These are phyloP conservation scores for Pantherophis guttatus DNA, from an alignment of 2,113 vertebrate genomes.

Conservation along the genomic window DNA sequence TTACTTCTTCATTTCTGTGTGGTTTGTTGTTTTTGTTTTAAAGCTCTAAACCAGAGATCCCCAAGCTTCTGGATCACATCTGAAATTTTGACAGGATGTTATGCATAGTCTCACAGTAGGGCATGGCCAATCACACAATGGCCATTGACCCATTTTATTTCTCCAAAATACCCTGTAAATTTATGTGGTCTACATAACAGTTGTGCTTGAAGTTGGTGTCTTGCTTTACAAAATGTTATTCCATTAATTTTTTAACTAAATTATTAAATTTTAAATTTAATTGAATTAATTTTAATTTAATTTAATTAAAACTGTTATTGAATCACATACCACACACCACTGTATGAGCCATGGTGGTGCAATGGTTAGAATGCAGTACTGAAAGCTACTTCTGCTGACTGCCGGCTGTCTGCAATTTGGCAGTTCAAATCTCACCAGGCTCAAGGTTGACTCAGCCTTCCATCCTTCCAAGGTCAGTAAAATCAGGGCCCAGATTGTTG, in stretches of 20 bases:
- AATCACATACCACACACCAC: too few relatives aligned
- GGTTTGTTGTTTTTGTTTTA: neutral
- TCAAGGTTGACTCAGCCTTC: too few relatives aligned
- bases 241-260: neutral
- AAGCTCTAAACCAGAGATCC: neutral
- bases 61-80: neutral
- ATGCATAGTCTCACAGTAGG: neutral
- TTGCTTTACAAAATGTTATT: neutral
- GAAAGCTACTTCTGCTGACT: too few relatives aligned
- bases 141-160: neutral
- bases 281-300: neutral
- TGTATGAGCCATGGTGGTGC: too few relatives aligned
- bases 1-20: neutral
- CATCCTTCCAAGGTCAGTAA: too few relatives aligned
- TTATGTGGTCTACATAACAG: neutral
- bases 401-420: too few relatives aligned
- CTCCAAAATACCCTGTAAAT: neutral
- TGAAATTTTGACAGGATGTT: neutral
- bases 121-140: neutral
- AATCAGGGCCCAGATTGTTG: too few relatives aligned
- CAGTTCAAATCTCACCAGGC: too few relatives aligned
- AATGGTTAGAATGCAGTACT: too few relatives aligned
- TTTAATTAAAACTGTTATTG: too few relatives aligned
- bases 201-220: neutral
- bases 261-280: neutral